A percentile compares a stretch with the other conserved stretches of the same genome.
These are phyloP conservation scores for Vespertilio murinus DNA, from an alignment of 2,797 vertebrate genomes.

Conservation along the genomic window DNA sequence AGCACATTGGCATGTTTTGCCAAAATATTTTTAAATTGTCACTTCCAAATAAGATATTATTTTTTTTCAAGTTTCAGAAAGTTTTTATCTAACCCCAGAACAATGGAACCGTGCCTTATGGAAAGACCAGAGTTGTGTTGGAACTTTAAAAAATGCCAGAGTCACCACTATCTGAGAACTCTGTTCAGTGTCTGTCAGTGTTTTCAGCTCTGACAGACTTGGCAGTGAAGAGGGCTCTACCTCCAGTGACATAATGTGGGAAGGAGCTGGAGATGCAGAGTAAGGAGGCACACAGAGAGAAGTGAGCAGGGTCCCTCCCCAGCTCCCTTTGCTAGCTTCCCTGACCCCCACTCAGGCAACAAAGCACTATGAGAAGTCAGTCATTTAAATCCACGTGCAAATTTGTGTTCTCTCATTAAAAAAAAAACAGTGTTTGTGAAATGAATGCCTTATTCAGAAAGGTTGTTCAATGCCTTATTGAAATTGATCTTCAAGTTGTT, in stretches of 20 bases:
- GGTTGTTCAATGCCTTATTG: background rate
- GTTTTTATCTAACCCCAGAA: background rate
- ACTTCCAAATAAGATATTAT: slow-evolving; percentile 32
- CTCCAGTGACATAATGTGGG: slow-evolving; percentile 40
- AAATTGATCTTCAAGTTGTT: background rate
- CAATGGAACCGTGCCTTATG: background rate
- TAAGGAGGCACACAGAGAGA: background rate
- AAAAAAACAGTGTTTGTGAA: background rate
- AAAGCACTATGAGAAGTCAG: background rate
- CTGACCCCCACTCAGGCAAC: background rate
- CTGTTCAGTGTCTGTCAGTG: slow-evolving; percentile 2
- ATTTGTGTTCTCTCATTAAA: background rate
- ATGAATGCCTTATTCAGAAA: background rate
- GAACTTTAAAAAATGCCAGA: background rate
- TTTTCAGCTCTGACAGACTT: slow-evolving; percentile 52
- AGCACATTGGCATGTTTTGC: background rate
- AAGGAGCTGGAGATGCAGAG: slow-evolving; percentile 41
- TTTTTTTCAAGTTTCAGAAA: slow-evolving; percentile 36
- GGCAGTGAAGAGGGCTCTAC: background rate
- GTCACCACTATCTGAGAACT: background rate
- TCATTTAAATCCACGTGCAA: background rate
- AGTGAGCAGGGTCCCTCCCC: background rate
- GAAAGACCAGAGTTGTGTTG: background rate
- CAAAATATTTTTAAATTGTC: slow-evolving; percentile 23
- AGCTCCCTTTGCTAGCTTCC: background rate